A percentile compares a stretch with the other conserved stretches of the same genome.
phyloP scores from a whole-genome alignment of 2,113 vertebrate genomes.

The Rhinogobius similis region DNA sequence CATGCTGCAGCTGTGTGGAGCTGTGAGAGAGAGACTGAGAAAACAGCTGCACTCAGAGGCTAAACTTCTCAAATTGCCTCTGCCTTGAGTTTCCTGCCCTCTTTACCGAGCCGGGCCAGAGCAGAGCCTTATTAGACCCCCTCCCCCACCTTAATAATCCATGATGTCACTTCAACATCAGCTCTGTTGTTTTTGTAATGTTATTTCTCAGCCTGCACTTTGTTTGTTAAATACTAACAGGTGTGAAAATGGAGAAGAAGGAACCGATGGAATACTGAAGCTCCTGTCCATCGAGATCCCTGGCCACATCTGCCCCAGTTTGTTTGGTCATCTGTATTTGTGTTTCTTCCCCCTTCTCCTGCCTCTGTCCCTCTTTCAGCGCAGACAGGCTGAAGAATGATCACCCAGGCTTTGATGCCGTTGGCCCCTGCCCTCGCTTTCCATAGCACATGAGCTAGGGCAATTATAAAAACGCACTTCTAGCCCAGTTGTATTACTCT shows the following conservation, averaged over 20 bases:
- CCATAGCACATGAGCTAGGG: conserved; percentile 66
- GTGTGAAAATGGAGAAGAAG: conserved; percentile 43
- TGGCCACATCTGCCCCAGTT: conserved; percentile 73
- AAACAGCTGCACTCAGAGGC: conserved; percentile 75
- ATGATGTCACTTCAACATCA: conserved; percentile 75
- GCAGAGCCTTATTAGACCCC: conserved; percentile 67
- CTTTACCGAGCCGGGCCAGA: conserved; percentile 42
- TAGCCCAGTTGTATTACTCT: conserved; percentile 64
- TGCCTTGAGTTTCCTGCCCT: conserved; percentile 75
- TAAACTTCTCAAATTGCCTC: conserved; percentile 75
- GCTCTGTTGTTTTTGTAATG: conserved; percentile 58
- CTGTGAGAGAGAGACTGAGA: conserved; percentile 50
- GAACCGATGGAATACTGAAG: conserved; percentile 26
- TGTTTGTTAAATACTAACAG: conserved; percentile 75
- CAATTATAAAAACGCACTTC: conserved; percentile 68
- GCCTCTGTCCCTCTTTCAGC: conserved; percentile 33
- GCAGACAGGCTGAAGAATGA: conserved; percentile 68
- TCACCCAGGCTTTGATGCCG: conserved; percentile 73
- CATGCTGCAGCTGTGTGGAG: conserved; percentile 54
- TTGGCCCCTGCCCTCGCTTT: conserved; percentile 71
- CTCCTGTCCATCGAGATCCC: conserved; percentile 51
- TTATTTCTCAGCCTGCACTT: conserved; percentile 42
- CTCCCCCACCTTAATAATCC: conserved; percentile 68
- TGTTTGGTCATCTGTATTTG: conserved; percentile 77
- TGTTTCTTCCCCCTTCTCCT: conserved; percentile 45